Conservation (phyloP, 2,113 vertebrate genomes). For the Peucedramus taeniatus region DNA sequence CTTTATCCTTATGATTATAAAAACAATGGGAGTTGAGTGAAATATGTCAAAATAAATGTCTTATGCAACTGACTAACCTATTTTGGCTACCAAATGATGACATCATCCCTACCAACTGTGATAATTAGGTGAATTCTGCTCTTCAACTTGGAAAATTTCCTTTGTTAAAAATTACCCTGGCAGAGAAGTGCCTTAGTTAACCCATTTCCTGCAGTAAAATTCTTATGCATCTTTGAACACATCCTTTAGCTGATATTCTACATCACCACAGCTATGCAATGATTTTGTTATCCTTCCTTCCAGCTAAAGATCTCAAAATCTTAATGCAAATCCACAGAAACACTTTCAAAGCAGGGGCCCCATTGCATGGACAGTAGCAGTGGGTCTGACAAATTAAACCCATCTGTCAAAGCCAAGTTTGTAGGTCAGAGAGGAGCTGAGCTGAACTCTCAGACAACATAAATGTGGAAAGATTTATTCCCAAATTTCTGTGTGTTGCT, state of each 20-base stretch:
- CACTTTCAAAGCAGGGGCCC: not conserved
- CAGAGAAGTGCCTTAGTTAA: not conserved
- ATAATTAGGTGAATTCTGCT: not conserved
- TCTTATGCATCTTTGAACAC: not conserved
- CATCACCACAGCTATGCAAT: not conserved
- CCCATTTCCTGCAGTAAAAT: not conserved
- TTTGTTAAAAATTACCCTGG: not conserved
- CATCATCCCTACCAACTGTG: not conserved
- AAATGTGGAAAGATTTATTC: not conserved
- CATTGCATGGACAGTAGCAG: accelerated
- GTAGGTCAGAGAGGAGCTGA: not conserved
- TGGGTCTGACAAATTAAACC: not conserved
- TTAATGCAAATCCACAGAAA: not conserved
- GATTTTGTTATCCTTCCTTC: not conserved
- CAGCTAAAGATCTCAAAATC: not conserved
- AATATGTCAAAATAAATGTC: not conserved
- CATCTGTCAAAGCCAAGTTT: not conserved
- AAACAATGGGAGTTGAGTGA: not conserved
- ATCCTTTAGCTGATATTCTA: not conserved
- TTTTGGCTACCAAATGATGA: not conserved
- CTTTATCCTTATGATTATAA: not conserved
- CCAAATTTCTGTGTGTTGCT: not conserved
- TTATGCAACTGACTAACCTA: not conserved
- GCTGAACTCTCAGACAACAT: not conserved
- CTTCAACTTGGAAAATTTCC: not conserved